A percentile compares a stretch with the other conserved stretches of the same genome.
Evolutionary conservation across 2,113 vertebrate genomes (phyloP).

Genomic region (Scomber scombrus): DNA sequence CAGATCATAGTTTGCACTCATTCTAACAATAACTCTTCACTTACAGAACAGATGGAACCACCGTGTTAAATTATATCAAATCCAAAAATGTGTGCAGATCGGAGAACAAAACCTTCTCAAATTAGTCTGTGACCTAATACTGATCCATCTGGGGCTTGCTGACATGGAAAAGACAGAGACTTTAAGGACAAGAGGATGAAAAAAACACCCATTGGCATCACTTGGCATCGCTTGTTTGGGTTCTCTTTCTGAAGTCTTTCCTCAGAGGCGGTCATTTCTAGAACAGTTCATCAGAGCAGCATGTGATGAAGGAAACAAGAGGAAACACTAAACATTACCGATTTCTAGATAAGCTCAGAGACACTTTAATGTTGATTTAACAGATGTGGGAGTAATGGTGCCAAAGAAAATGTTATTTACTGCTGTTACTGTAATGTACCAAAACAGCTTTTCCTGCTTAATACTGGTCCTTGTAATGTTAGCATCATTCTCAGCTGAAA

Average conservation of each 20-base stretch:
- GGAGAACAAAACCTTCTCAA: constrained; percentile 44
- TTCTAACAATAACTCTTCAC: not conserved
- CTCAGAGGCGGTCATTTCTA: constrained; percentile 2
- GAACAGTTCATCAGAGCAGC: not conserved
- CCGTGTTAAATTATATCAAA: constrained; percentile 13
- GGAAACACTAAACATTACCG: not conserved
- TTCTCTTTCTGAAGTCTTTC: not conserved
- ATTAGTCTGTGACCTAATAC: constrained; percentile 19
- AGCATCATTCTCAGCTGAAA: no score
- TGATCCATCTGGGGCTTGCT: constrained; percentile 32
- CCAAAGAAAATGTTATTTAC: no score
- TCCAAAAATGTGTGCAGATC: constrained; percentile 7
- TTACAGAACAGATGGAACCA: not conserved
- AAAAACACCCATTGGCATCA: not conserved
- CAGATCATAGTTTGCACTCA: not conserved
- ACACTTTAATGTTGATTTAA: not conserved
- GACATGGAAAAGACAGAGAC: constrained; percentile 33
- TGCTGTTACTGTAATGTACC: no score
- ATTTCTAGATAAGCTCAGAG: constrained; percentile 14
- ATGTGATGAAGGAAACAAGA: not conserved
- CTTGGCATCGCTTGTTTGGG: not conserved
- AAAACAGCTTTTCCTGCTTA: no score
- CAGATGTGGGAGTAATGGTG: no score
- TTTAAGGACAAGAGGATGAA: constrained; percentile 1
- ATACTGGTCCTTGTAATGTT: no score